These are phyloP conservation scores for Tauraco erythrolophus DNA, from an alignment of 2,113 vertebrate species.

Conservation along the genomic window DNA sequence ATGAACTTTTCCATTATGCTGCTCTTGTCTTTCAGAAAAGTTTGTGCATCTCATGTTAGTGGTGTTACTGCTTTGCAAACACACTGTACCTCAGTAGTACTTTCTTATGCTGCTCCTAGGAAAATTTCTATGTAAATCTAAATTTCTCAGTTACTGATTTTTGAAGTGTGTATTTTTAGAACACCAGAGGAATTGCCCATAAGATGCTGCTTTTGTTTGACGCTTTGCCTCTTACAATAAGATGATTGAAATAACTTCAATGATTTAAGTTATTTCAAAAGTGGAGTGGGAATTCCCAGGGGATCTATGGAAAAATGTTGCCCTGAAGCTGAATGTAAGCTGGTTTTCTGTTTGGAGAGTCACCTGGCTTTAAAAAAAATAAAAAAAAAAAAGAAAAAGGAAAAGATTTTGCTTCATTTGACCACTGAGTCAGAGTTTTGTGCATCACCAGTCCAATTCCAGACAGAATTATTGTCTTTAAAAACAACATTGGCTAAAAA, in stretches of 20 bases:
- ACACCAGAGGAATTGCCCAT: not conserved
- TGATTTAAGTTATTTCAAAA: not conserved
- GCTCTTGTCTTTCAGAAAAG: not conserved
- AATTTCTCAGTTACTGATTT: not conserved
- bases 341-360: not conserved
- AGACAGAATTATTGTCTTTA: not conserved
- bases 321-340: not conserved
- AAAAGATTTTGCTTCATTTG: not conserved
- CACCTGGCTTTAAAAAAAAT: not conserved
- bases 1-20: not conserved
- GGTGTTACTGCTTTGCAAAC: not conserved
- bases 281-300: not conserved
- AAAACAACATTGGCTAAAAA: not conserved
- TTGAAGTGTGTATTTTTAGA: not conserved
- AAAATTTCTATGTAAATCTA: not conserved
- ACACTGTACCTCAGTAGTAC: not conserved
- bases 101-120: not conserved
- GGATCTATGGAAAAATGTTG: not conserved
- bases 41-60: not conserved
- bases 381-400: not conserved
- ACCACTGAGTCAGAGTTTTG: not conserved
- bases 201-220: not conserved
- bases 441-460: not conserved
- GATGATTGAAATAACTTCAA: too few relatives aligned
- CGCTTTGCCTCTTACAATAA: not conserved